Conservation (phyloP, 2,888 invertebrate genomes). For the Agrochola macilenta region DNA sequence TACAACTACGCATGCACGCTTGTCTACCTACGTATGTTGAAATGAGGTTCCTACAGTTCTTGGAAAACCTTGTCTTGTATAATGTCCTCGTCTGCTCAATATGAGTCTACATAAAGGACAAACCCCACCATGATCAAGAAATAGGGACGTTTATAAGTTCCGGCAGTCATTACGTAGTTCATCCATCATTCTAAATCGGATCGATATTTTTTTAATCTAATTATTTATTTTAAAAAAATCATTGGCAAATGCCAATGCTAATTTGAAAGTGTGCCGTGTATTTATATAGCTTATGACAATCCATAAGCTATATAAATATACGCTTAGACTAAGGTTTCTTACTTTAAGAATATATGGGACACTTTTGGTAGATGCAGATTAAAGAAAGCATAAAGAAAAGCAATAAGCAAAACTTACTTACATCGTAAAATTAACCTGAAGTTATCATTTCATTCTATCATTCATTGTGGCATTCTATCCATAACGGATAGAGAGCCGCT, state of each 20-base stretch:
- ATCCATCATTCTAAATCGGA: background rate
- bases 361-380: background rate
- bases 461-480: too few species aligned
- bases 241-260: too few species aligned
- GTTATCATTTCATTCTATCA: too few species aligned
- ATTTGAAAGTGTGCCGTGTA: too few species aligned
- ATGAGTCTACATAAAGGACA: background rate
- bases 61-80: background rate
- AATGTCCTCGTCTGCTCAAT: background rate
- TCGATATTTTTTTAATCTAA: background rate
- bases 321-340: too few species aligned
- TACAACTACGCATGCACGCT: slow-evolving; percentile 10
- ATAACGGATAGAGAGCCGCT: too few species aligned
- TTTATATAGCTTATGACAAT: too few species aligned
- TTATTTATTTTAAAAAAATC: background rate
- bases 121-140: background rate
- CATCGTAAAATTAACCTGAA: background rate
- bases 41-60: slow-evolving; percentile 1
- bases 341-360: too few species aligned
- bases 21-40: background rate
- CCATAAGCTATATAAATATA: background rate
- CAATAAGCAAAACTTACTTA: too few species aligned
- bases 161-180: background rate
- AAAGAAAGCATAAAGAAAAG: background rate
- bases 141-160: background rate